Percentiles rank a stretch among this genome's conserved stretches.
phyloP scores from a whole-genome alignment of 2,797 vertebrate genomes.

The Miichthys miiuy region DNA sequence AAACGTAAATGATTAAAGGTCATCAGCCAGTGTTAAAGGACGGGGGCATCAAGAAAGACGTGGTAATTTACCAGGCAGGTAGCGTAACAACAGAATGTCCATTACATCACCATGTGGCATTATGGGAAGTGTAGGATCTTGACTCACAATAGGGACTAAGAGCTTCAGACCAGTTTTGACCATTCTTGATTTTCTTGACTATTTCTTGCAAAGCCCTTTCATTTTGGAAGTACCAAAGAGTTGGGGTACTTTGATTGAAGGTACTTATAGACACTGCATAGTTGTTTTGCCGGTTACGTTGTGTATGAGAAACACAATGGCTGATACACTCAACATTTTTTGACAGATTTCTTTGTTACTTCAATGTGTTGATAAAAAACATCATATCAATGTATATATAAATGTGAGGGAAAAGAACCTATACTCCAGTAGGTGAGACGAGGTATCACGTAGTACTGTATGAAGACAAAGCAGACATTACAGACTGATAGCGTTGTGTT shows the following conservation, averaged over 20 bases:
- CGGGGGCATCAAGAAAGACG: too few relatives aligned
- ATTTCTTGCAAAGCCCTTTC: neutral
- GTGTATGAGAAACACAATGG: neutral
- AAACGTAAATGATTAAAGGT: too few relatives aligned
- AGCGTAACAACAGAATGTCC: too few relatives aligned
- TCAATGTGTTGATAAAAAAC: too few relatives aligned
- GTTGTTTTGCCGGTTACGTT: neutral
- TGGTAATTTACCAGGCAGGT: too few relatives aligned
- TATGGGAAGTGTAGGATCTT: neutral
- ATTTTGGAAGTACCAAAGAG: neutral
- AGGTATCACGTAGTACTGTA: neutral
- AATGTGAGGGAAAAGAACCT: too few relatives aligned
- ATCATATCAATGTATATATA: too few relatives aligned
- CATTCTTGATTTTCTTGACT: neutral
- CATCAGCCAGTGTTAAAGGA: too few relatives aligned
- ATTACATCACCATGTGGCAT: too few relatives aligned
- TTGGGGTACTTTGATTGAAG: neutral
- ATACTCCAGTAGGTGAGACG: too few relatives aligned
- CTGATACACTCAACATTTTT: too few relatives aligned
- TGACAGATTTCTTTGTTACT: too few relatives aligned
- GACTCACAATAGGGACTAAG: neutral
- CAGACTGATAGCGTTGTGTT: neutral
- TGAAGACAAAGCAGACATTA: neutral
- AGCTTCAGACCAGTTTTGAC: neutral
- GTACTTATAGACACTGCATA: neutral